phyloP scores from a whole-genome alignment of 2,113 vertebrate species.

The Caretta caretta region DNA sequence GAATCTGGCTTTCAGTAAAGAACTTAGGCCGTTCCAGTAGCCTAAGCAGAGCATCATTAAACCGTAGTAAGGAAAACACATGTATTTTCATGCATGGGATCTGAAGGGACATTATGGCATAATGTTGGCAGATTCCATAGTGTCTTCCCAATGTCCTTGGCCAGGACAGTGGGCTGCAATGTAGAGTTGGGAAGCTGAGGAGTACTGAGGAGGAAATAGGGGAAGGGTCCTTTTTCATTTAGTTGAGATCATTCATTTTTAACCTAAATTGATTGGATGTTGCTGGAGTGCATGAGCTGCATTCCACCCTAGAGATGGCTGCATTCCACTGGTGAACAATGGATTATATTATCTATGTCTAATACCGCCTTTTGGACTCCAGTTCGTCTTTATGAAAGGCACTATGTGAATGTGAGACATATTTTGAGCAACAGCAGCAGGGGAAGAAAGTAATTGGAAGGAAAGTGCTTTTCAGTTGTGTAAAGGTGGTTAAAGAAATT shows the following conservation, averaged over 20 bases:
- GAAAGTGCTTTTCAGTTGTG: neutral
- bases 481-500: slow-evolving; percentile 50
- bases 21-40: neutral
- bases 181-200: neutral
- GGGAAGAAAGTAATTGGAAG: neutral
- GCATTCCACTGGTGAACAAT: neutral
- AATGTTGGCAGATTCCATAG: neutral
- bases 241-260: neutral
- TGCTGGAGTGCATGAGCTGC: neutral
- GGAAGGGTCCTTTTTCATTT: neutral
- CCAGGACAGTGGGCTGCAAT: neutral
- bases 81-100: neutral
- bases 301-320: neutral
- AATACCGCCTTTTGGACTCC: neutral
- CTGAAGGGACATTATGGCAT: neutral
- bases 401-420: neutral
- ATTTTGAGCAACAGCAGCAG: slow-evolving; percentile 6
- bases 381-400: neutral
- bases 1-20: neutral
- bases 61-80: neutral
- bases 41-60: neutral
- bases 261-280: neutral
- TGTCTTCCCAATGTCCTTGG: neutral
- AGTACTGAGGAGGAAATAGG: neutral
- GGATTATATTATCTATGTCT: neutral